Percentiles rank a stretch among this genome's conserved stretches.
These are phyloP conservation scores for Galbula dea DNA, from an alignment of 2,113 vertebrate genomes.

Conservation along the genomic window DNA sequence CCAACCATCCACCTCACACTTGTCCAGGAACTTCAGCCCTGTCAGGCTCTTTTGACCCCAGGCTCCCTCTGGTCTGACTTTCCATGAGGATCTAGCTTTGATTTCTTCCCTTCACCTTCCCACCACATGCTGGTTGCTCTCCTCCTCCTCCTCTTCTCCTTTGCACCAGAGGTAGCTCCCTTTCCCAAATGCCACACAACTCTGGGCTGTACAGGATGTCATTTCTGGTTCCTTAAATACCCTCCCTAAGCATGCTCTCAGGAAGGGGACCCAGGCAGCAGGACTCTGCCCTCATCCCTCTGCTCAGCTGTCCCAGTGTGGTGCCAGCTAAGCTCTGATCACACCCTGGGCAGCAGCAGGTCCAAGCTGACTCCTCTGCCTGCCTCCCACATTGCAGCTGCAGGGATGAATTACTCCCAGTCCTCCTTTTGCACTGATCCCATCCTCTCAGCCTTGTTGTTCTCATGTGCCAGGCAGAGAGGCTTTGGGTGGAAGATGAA, in stretches of 20 bases:
- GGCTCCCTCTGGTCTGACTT: not conserved
- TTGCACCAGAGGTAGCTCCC: not conserved
- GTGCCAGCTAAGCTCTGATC: not conserved
- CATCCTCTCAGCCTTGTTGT: not conserved
- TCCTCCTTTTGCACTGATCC: not conserved
- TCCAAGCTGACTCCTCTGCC: not conserved
- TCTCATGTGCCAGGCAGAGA: not conserved
- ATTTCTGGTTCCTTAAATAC: not conserved
- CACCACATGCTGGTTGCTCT: fast-evolving
- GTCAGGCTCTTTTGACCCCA: not conserved
- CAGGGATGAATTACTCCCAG: not conserved
- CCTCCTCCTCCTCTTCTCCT: not conserved
- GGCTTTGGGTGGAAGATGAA: not conserved
- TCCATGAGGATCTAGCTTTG: not conserved
- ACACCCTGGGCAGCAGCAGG: not conserved
- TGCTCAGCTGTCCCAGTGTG: not conserved
- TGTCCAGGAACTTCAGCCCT: too few relatives aligned
- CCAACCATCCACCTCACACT: too few relatives aligned
- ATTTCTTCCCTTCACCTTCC: not conserved
- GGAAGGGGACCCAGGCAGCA: not conserved
- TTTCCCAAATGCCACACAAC: not conserved
- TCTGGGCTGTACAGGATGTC: not conserved
- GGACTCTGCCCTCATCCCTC: not conserved
- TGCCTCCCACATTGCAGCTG: not conserved
- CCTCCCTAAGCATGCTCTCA: not conserved